A percentile compares a stretch with the other conserved stretches of the same genome.
phyloP scores from a whole-genome alignment of 2,113 vertebrate genomes.

The Xyliphius kryptos region DNA sequence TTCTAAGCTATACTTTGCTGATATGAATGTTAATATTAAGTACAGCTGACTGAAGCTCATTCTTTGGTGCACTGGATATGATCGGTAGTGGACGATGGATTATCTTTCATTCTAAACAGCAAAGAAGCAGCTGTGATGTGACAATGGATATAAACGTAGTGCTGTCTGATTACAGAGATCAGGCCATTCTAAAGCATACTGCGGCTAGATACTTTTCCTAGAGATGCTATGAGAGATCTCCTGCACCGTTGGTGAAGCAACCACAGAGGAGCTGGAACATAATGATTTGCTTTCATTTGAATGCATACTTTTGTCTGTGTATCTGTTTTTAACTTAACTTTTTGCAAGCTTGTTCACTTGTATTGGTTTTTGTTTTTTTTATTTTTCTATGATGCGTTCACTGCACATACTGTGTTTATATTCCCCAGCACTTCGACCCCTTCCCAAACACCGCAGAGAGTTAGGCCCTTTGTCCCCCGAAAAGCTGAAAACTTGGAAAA shows the following conservation, averaged over 20 bases:
- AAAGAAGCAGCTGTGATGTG: slow-evolving; percentile 13
- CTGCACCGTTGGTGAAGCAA: slow-evolving; percentile 59
- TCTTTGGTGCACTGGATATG: slow-evolving; percentile 37
- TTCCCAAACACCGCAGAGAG: slow-evolving; percentile 62
- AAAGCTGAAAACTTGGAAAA: slow-evolving; percentile 67
- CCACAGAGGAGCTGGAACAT: slow-evolving; percentile 51
- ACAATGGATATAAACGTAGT: slow-evolving; percentile 7
- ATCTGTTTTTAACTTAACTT: slow-evolving; percentile 4
- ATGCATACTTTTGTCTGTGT: slow-evolving; percentile 26
- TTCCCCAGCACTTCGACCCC: slow-evolving; percentile 58
- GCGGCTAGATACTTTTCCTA: slow-evolving; percentile 50
- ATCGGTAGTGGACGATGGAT: slow-evolving; percentile 14
- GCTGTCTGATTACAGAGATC: slow-evolving; percentile 14
- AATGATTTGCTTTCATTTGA: slow-evolving; percentile 31
- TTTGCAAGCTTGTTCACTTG: slow-evolving; percentile 16
- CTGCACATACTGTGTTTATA: slow-evolving; percentile 58
- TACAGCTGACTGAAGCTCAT: slow-evolving; percentile 28
- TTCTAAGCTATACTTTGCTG: slow-evolving; percentile 21
- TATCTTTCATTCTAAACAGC: background rate
- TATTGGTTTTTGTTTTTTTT: slow-evolving; percentile 39
- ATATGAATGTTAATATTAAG: slow-evolving; percentile 11
- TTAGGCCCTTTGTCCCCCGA: slow-evolving; percentile 53
- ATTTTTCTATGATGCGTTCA: slow-evolving; percentile 41
- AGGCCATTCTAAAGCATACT: slow-evolving; percentile 13
- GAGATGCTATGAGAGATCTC: slow-evolving; percentile 52